Evolutionary conservation across 2,888 invertebrate species (phyloP).

Genomic region (Polydrusus pterygomalis): DNA sequence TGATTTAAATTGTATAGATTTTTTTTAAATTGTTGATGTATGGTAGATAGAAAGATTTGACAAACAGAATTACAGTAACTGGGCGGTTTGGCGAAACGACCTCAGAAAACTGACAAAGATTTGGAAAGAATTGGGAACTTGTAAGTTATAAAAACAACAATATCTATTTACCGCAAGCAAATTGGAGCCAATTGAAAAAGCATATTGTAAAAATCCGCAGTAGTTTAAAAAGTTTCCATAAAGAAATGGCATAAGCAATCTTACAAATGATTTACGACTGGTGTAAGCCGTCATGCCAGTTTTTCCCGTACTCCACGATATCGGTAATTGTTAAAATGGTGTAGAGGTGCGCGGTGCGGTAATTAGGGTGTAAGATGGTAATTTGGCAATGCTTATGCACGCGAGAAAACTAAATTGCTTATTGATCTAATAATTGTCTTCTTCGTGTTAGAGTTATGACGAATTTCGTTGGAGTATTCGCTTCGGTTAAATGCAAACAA

Average conservation of each 20-base stretch:
- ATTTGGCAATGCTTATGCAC: slow-evolving; percentile 43
- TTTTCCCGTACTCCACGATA: slow-evolving; percentile 44
- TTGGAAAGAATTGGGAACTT: no score
- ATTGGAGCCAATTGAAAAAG: no score
- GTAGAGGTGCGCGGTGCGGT: slow-evolving; percentile 45
- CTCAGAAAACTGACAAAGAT: no score
- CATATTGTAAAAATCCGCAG: not conserved
- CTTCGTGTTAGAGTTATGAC: slow-evolving; percentile 7
- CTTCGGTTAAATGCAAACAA: not conserved
- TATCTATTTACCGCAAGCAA: not conserved
- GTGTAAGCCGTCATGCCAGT: slow-evolving; percentile 41
- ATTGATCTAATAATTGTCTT: slow-evolving; percentile 45
- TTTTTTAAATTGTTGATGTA: no score
- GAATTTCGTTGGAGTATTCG: not conserved
- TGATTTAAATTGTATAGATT: no score
- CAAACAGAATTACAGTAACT: no score
- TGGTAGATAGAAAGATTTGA: no score
- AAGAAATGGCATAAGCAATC: slow-evolving; percentile 27
- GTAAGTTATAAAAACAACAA: no score
- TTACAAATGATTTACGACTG: slow-evolving; percentile 42
- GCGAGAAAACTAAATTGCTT: slow-evolving; percentile 38
- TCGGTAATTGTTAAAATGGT: slow-evolving; percentile 53
- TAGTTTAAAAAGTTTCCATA: slow-evolving; percentile 14
- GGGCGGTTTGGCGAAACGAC: no score
- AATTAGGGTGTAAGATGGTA: slow-evolving; percentile 44